Conservation (phyloP, 2,888 invertebrate genomes). For the Diploptera punctata region DNA sequence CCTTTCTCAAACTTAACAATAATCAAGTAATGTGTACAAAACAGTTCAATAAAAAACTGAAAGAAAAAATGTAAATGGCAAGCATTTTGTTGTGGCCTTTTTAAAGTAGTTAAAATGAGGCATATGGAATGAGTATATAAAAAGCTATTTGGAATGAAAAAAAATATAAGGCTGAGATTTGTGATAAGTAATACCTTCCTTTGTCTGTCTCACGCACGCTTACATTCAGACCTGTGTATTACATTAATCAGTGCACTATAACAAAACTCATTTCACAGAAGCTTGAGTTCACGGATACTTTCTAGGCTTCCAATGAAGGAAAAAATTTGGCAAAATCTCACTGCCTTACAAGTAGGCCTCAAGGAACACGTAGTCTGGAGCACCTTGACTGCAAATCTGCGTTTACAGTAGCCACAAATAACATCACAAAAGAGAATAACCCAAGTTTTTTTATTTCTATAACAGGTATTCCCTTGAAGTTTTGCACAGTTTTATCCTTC, state of each 20-base stretch:
- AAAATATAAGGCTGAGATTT: no score
- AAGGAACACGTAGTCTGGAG: not conserved
- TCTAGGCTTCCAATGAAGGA: not conserved
- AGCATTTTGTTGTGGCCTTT: no score
- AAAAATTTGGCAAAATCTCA: slow-evolving; percentile 12
- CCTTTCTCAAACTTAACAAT: no score
- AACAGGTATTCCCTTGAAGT: not conserved
- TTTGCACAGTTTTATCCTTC: not conserved
- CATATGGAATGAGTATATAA: no score
- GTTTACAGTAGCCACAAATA: no score
- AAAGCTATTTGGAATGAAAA: no score
- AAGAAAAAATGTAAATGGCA: no score
- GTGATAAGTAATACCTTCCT: no score
- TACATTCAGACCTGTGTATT: not conserved
- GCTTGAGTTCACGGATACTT: not conserved
- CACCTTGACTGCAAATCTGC: not conserved
- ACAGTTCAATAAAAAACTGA: no score
- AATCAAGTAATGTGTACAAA: no score
- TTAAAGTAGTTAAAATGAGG: no score
- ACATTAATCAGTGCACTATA: slow-evolving; percentile 10
- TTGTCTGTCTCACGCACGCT: no score
- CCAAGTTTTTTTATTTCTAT: not conserved
- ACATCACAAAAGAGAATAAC: not conserved
- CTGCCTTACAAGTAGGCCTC: slow-evolving; percentile 10
- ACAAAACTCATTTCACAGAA: slow-evolving; percentile 13